Conservation (phyloP, 2,797 vertebrate species). For the Sphaeramia orbicularis region DNA sequence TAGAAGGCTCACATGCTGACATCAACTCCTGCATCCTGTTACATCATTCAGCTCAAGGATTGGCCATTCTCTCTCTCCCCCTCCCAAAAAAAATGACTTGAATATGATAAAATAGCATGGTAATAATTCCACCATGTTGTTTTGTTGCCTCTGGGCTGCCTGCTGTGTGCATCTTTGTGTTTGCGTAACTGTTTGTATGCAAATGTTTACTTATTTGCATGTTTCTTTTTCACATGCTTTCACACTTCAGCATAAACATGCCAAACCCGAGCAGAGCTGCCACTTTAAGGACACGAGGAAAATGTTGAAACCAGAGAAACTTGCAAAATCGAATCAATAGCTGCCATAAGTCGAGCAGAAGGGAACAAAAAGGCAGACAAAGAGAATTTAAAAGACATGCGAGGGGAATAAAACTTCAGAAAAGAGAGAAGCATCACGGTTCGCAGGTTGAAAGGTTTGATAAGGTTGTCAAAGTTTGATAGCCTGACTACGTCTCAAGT, state of each 20-base stretch:
- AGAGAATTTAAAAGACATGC: background rate
- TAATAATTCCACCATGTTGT: conserved; percentile 30
- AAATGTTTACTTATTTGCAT: conserved; percentile 17
- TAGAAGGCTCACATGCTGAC: conserved; percentile 65
- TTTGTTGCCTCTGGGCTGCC: conserved; percentile 19
- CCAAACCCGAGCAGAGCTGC: conserved; percentile 5
- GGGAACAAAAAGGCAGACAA: conserved; percentile 8
- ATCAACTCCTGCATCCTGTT: conserved; percentile 67
- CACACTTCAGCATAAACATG: conserved; percentile 1
- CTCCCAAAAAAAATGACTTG: conserved; percentile 50
- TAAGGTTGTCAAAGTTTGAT: conserved; percentile 19
- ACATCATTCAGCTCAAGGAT: conserved; percentile 60
- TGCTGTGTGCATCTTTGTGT: conserved; percentile 10
- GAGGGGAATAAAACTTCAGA: conserved; percentile 8
- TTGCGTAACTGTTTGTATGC: conserved; percentile 13
- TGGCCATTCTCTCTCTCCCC: background rate
- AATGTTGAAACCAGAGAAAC: background rate
- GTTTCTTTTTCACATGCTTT: conserved; percentile 30
- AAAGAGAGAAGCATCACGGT: background rate
- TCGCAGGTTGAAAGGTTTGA: conserved; percentile 14
- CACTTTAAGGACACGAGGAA: conserved; percentile 15
- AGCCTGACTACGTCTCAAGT: conserved; percentile 1
- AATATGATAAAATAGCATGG: conserved; percentile 35
- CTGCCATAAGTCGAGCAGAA: conserved; percentile 6
- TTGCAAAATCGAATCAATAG: conserved; percentile 3